Base-by-base conservation (phyloP, 1,140 invertebrate genomes). In the Helicoverpa armigera region DNA sequence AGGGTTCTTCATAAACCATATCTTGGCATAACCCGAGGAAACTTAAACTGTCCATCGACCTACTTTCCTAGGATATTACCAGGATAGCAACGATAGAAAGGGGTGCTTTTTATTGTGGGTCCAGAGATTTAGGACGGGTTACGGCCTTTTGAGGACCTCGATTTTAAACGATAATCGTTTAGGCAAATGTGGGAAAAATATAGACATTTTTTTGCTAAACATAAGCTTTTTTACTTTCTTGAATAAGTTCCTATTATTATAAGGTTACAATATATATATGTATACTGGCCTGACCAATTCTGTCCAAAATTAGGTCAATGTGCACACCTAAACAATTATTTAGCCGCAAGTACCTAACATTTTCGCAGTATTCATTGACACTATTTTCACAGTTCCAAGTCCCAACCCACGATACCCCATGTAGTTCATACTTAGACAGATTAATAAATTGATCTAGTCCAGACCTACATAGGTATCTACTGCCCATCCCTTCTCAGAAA, bases 121-220 rank as follows among this genome's bases (percentile, higher is more conserved):
- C 50, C 50, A 7, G 14, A 82, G 75, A 82, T 73, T 82, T 50
- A 54, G 69, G 69, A 35, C 80, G 67, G 74, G 54, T 72, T 82
- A 72, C 35, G 50, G 56, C 80, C 74, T 75, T 77, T 70, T 70
- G 43, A 77, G 69, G 29, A 48, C 50, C 67, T 61, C 72, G 31
- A 63, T 56, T 63, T n/a, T 61, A 29, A 54, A 23, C 63, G 54
- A 29, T 63, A 58, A 81, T 77, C 63, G 65, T 56, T 18, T 73
- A 70, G 63, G 50, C 56, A 58, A 51, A 70, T 70, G 16, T 53
- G 35, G 4, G 9, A 43, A 43, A 43, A 9, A 7, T 43, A 43
- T 5, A 1, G 9, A 7, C 5, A 35, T 5, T 29, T 48, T 31
- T 63, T n/a, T 31, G n/a, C n/a, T 76, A 50, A 51, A 50, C 16